These are phyloP conservation scores for Syngnathus typhle DNA, from an alignment of 2,113 vertebrate genomes.

Conservation along the genomic window DNA sequence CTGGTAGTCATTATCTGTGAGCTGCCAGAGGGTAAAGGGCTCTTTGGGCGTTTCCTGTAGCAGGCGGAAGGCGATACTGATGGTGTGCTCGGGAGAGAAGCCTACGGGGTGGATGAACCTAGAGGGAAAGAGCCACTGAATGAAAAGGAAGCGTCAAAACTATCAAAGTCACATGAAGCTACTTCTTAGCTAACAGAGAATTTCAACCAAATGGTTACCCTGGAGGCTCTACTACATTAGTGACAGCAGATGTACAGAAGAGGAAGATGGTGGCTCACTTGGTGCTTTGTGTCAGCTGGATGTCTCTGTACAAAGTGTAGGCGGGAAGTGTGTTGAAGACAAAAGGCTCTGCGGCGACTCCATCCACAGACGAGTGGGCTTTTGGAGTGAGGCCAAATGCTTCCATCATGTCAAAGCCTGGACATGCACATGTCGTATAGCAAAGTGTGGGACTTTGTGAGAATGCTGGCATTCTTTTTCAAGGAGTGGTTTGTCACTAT, in stretches of 20 bases:
- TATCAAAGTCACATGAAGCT: background rate
- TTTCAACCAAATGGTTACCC: background rate
- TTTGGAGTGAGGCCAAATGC: constrained; percentile 81
- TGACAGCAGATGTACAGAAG: background rate
- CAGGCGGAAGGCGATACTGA: constrained; percentile 79
- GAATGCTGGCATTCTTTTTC: background rate
- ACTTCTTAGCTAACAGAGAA: background rate
- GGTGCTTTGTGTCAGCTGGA: constrained; percentile 81
- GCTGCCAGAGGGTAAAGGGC: constrained; percentile 86
- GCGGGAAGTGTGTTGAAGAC: constrained; percentile 71
- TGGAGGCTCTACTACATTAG: background rate
- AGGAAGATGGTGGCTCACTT: constrained; percentile 64
- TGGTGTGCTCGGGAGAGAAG: constrained; percentile 79
- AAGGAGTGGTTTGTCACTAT: background rate
- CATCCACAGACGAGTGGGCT: constrained; percentile 79
- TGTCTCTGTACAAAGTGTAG: constrained; percentile 80
- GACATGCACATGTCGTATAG: constrained; percentile 5
- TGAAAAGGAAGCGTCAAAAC: background rate
- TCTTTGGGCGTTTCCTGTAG: constrained; percentile 79
- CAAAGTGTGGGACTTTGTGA: background rate
- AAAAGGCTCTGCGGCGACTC: constrained; percentile 80
- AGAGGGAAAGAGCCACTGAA: constrained; percentile 36
- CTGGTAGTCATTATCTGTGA: constrained; percentile 83
- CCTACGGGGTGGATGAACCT: constrained; percentile 75
- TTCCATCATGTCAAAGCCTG: constrained; percentile 92